Base-by-base conservation (phyloP, 2,113 vertebrate species). In the Caracal caracal region DNA sequence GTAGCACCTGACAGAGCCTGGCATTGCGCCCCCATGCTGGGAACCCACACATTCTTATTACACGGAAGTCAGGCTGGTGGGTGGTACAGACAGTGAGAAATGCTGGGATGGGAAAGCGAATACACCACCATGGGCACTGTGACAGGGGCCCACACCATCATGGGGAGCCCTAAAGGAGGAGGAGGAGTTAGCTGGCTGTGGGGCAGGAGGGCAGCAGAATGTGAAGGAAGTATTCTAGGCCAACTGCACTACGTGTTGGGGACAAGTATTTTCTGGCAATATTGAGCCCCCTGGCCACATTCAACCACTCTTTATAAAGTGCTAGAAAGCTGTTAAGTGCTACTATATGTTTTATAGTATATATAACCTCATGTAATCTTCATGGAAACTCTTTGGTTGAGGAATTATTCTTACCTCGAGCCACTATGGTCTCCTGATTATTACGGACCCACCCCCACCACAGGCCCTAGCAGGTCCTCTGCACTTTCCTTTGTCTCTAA, bases 81-180 rank as follows among this genome's bases (percentile, higher is more conserved):
- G 56, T 35, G 16, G 30, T 1, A 1, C 9, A 66, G 49, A 68
- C 53, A 71, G 43, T 17, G 37, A 79, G 3, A 33, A n/a, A 71
- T 7, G 28, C 20, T 51, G 12, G 15, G n/a, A 37, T 35, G 65
- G 43, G 11, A 49, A 90, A 2, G 40, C 53, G 10, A 35, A 59
- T 20, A 19, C 2, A 68, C 22, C 9, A 6, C 11, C 16, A 16
- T 0, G 35, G 15, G 2, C 30, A 35, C 47, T 0, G 0, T 65
- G 15, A 65, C 40, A 43, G 15, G 10, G 26, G 6, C 40, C 11
- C n/a, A 40, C 51, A 12, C 22, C 15, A 12, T 68, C 35, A 17
- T 8, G 5, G 35, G 35, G 35, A 82, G 15, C 35, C 20, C 33
- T 37, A 16, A 71, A 95, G n/a, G 12, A 70, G 89, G 63, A 66